phyloP scores from a whole-genome alignment of 2,113 vertebrate species.

The Indicator maculatus region DNA sequence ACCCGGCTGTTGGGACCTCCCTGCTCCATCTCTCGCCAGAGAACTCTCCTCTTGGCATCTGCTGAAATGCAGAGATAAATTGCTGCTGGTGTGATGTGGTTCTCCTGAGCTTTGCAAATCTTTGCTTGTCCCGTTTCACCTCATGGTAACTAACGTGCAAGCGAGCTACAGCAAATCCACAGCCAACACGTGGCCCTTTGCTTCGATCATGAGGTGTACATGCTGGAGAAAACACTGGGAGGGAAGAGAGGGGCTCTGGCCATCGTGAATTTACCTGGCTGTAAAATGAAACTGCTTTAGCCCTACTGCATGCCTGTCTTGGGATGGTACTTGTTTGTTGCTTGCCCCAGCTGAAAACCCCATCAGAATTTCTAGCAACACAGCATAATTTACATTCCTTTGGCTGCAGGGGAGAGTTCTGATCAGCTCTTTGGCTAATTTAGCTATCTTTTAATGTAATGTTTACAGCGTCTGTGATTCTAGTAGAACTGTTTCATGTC shows the following conservation, averaged over 20 bases:
- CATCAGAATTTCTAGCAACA: not conserved
- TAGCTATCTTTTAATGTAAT: not conserved
- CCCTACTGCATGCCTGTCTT: not conserved
- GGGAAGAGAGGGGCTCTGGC: not conserved
- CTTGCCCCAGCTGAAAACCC: not conserved
- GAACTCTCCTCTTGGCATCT: not conserved
- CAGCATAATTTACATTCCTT: not conserved
- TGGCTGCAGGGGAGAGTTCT: conserved; percentile 14
- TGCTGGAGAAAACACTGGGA: fast-evolving
- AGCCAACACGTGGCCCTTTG: not conserved
- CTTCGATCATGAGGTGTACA: fast-evolving
- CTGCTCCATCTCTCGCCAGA: fast-evolving
- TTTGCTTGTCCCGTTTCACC: fast-evolving
- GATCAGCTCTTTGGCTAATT: not conserved
- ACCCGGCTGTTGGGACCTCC: not conserved
- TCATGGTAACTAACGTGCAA: fast-evolving
- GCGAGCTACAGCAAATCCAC: fast-evolving
- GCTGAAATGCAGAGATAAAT: not conserved
- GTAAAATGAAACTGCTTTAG: not conserved
- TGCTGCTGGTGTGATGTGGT: not conserved
- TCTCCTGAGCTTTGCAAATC: not conserved
- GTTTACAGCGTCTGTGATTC: not conserved
- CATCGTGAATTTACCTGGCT: not conserved
- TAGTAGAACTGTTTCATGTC: not conserved
- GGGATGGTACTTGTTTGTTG: not conserved